These are phyloP conservation scores for Phlogophora meticulosa DNA, from an alignment of 2,888 invertebrate genomes.

Conservation along the genomic window DNA sequence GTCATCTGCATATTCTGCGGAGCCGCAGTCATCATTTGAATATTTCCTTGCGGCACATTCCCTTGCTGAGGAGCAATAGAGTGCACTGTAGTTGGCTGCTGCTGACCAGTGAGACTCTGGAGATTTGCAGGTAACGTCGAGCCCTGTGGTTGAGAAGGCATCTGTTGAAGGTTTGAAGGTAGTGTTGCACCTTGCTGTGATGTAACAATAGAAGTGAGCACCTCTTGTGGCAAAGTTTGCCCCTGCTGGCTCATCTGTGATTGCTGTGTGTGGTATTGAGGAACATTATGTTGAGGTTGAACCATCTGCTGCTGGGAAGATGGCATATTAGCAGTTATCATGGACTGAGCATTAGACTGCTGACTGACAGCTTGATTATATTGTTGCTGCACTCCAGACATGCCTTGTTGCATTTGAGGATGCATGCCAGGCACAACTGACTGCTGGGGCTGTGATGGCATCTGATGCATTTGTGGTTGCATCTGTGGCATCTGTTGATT, in stretches of 20 bases:
- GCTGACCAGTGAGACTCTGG: slow-evolving; percentile 88
- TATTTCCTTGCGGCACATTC: slow-evolving; percentile 91
- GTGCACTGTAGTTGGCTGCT: slow-evolving; percentile 85
- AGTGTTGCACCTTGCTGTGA: slow-evolving; percentile 89
- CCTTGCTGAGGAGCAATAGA: slow-evolving; percentile 89
- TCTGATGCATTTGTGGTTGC: slow-evolving; percentile 89
- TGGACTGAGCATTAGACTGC: slow-evolving; percentile 84
- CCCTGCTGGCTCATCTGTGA: slow-evolving; percentile 88
- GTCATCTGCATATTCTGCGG: slow-evolving; percentile 91
- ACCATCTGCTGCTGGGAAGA: slow-evolving; percentile 89
- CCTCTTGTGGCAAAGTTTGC: slow-evolving; percentile 88
- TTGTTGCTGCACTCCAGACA: slow-evolving; percentile 89
- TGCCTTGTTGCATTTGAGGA: slow-evolving; percentile 87
- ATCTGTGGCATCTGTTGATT: slow-evolving; percentile 89
- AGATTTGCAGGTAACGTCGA: slow-evolving; percentile 92
- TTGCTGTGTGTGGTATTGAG: slow-evolving; percentile 89
- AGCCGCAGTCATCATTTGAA: slow-evolving; percentile 91
- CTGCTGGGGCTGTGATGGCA: slow-evolving; percentile 89
- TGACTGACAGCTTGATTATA: slow-evolving; percentile 89
- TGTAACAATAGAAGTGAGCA: slow-evolving; percentile 88
- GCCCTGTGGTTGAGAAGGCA: slow-evolving; percentile 90
- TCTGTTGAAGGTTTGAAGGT: slow-evolving; percentile 85
- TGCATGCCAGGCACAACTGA: slow-evolving; percentile 89
- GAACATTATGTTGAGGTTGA: slow-evolving; percentile 88
- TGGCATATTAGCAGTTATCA: slow-evolving; percentile 87